Evolutionary conservation across 2,888 invertebrate genomes (phyloP), one percentile per base, ranked within the genome.

Genomic region (Catonia carolina): DNA sequence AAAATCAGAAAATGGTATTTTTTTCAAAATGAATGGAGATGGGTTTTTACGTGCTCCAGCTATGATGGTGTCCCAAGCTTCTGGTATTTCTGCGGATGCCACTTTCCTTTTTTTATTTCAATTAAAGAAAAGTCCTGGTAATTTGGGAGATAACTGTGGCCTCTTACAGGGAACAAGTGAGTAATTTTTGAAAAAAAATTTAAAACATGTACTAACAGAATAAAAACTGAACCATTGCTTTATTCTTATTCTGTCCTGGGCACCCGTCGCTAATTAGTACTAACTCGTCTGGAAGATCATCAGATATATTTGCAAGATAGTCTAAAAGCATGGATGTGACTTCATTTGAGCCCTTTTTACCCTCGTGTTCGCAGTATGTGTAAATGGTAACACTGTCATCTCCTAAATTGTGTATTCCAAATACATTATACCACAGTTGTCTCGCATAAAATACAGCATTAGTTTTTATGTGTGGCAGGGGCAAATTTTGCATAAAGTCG

Each of bases 61-160:
- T n/a, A n/a, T n/a, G n/a, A n/a, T n/a, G n/a, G n/a, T n/a, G n/a
- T n/a, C n/a, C n/a, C n/a, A n/a, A n/a, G n/a, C n/a, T n/a, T n/a
- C n/a, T n/a, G n/a, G n/a, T n/a, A n/a, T n/a, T n/a, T n/a, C n/a
- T n/a, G n/a, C n/a, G n/a, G n/a, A n/a, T n/a, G n/a, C n/a, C n/a
- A n/a, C n/a, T n/a, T n/a, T n/a, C n/a, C n/a, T n/a, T n/a, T n/a
- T n/a, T n/a, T 14, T 15, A 41, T 15, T 31, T 53, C 42, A 12
- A 27, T 42, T 31, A 17, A 31, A 22, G 23, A 23, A 42, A 53
- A 53, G 27, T 53, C 53, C 41, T 42, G 15, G 31, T 53, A 41
- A 53, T 42, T 27, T 23, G 41, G 41, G 15, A n/a, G 18, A 37
- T 36, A 51, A 35, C 8, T 36, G 36, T 51, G 51, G 5, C 51